Evolutionary conservation across 2,797 vertebrate species (phyloP).

Genomic region (Arctocebus calabarensis): DNA sequence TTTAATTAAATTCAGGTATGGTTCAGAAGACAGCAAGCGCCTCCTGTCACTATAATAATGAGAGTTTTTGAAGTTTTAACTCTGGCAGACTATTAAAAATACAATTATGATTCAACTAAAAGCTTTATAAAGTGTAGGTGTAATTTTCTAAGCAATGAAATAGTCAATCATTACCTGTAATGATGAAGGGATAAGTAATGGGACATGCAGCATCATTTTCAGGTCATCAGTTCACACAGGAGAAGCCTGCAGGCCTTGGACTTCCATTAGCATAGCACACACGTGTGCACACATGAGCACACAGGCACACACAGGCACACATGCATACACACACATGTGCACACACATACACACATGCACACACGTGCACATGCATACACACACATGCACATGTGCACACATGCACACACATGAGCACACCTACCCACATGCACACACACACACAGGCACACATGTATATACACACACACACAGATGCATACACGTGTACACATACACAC

Average conservation of each 20-base stretch:
- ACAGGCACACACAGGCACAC: fast-evolving
- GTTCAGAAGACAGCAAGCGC: slow-evolving; percentile 71
- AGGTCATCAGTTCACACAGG: slow-evolving; percentile 36
- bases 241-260: not conserved
- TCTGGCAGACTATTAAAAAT: slow-evolving; percentile 69
- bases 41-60: slow-evolving; percentile 57
- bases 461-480: too few relatives aligned
- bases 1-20: slow-evolving; percentile 79
- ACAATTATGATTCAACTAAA: slow-evolving; percentile 58
- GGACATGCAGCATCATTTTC: not conserved
- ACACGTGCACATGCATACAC: too few relatives aligned
- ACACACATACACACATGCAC: not conserved
- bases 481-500: too few relatives aligned
- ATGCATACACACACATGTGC: not conserved
- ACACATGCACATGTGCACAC: too few relatives aligned
- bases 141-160: slow-evolving; percentile 73
- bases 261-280: not conserved
- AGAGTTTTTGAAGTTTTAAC: slow-evolving; percentile 74
- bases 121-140: slow-evolving; percentile 39
- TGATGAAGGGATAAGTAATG: slow-evolving; percentile 29
- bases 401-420: too few relatives aligned
- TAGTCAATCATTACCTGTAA: slow-evolving; percentile 73
- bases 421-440: too few relatives aligned
- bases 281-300: fast-evolving
- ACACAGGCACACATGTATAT: too few relatives aligned